Percentiles rank a stretch among this genome's conserved stretches.
These are phyloP conservation scores for Tragelaphus imberbis DNA, from an alignment of 2,113 vertebrate species.

Conservation along the genomic window DNA sequence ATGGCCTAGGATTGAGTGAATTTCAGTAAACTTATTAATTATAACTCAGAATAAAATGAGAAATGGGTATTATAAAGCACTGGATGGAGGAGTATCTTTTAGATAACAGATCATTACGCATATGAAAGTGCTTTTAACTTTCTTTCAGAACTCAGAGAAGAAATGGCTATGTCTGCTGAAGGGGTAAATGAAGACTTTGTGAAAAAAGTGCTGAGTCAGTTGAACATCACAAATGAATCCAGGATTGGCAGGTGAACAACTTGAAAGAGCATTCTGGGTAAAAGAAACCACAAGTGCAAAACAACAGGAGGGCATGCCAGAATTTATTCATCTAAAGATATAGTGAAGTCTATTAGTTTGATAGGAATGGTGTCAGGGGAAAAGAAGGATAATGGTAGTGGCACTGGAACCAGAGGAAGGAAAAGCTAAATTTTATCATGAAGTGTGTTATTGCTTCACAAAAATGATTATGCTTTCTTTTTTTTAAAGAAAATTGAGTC, in stretches of 20 bases:
- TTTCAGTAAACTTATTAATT: background rate
- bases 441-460: background rate
- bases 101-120: background rate
- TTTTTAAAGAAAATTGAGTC: background rate
- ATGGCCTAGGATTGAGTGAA: background rate
- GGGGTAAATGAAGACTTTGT: background rate
- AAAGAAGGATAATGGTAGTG: background rate
- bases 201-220: background rate
- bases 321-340: background rate
- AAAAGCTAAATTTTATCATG: background rate
- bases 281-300: conserved; percentile 26
- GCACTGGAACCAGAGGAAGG: background rate
- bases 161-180: background rate
- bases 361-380: background rate
- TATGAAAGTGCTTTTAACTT: background rate
- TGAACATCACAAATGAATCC: background rate
- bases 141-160: background rate
- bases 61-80: background rate
- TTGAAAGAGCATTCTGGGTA: background rate
- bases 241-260: background rate
- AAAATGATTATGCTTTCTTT: background rate
- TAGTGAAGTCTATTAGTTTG: background rate
- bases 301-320: background rate
- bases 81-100: background rate
- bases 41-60: conserved; percentile 14